Conservation (phyloP, 2,888 invertebrate genomes). For the Heliconius sara region DNA sequence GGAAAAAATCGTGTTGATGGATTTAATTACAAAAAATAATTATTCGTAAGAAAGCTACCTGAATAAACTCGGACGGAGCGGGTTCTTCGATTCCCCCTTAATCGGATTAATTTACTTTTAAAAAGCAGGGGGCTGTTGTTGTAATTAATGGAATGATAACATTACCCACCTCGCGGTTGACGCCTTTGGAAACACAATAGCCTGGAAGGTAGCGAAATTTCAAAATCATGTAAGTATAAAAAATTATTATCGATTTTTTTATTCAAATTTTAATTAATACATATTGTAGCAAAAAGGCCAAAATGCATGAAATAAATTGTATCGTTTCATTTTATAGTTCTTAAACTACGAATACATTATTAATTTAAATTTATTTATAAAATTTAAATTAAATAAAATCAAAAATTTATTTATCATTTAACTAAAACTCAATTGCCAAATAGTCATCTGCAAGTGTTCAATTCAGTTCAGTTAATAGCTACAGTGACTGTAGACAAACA, state of each 20-base stretch:
- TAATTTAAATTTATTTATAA: neutral
- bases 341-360: neutral
- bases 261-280: neutral
- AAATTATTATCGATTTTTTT: slow-evolving; percentile 32
- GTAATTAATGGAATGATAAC: slow-evolving; percentile 84
- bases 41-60: slow-evolving; percentile 82
- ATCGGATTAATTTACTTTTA: slow-evolving; percentile 84
- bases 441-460: neutral
- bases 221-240: slow-evolving; percentile 43
- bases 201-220: slow-evolving; percentile 53
- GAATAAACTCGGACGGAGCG: slow-evolving; percentile 83
- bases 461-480: neutral
- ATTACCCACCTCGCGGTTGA: slow-evolving; percentile 79
- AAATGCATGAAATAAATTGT: neutral
- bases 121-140: slow-evolving; percentile 80
- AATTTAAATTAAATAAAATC: too few species aligned
- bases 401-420: too few species aligned
- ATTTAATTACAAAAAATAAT: slow-evolving; percentile 85
- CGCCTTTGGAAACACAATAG: slow-evolving; percentile 68
- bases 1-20: slow-evolving; percentile 85
- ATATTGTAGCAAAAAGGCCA: neutral
- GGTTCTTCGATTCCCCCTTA: slow-evolving; percentile 83
- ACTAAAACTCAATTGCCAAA: too few species aligned
- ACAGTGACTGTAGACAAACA: neutral
- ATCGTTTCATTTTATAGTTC: neutral